Evolutionary conservation across 2,888 invertebrate species (phyloP).

Genomic region (Drosophila antonietae): DNA sequence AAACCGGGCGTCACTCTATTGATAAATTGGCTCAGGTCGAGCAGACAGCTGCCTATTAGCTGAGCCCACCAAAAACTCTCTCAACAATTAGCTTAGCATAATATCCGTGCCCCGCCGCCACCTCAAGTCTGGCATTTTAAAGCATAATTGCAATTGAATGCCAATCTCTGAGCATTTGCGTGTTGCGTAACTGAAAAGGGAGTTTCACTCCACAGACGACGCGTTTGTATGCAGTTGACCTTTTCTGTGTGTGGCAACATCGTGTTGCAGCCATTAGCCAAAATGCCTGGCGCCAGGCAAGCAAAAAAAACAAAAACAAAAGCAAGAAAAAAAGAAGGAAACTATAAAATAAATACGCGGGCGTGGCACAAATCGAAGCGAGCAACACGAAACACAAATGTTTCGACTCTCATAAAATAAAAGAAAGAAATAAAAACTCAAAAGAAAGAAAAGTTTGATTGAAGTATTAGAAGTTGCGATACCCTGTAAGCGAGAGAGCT

Average conservation of each 20-base stretch:
- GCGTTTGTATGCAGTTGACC: slow-evolving; percentile 63
- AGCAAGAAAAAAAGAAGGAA: slow-evolving; percentile 8
- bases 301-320: not conserved
- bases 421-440: slow-evolving; percentile 10
- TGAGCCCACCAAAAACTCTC: not conserved
- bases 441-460: not conserved
- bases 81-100: slow-evolving; percentile 13
- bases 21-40: slow-evolving; percentile 37
- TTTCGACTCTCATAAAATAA: slow-evolving; percentile 29
- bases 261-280: slow-evolving; percentile 57
- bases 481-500: not conserved
- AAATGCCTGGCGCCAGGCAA: slow-evolving; percentile 69
- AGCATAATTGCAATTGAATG: slow-evolving; percentile 13
- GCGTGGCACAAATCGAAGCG: slow-evolving; percentile 60
- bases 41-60: slow-evolving; percentile 37
- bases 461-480: not conserved
- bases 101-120: not conserved
- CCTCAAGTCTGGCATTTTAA: slow-evolving; percentile 3
- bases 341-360: slow-evolving; percentile 72
- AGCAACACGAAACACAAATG: slow-evolving; percentile 50
- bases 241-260: slow-evolving; percentile 37
- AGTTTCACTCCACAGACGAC: not conserved
- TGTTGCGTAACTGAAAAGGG: slow-evolving; percentile 26
- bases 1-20: slow-evolving; percentile 44
- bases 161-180: slow-evolving; percentile 4